Conservation (phyloP, 2,797 vertebrate genomes). For the Manis javanica region DNA sequence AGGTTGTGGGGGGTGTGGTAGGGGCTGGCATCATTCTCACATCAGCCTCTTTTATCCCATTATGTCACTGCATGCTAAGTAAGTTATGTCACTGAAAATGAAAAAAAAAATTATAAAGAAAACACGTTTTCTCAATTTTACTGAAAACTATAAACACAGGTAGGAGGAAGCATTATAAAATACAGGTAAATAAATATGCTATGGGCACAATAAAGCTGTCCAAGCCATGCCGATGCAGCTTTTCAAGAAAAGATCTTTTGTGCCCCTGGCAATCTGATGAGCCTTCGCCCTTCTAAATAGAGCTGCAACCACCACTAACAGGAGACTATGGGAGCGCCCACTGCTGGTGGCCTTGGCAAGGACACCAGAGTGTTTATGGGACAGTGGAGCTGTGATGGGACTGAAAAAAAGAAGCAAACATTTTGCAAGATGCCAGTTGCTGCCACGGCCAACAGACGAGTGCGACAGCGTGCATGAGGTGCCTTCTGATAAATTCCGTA, state of each 20-base stretch:
- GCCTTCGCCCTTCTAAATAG: not conserved
- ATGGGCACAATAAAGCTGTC: not conserved
- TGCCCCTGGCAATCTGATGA: not conserved
- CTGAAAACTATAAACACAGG: not conserved
- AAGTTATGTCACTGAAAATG: not conserved
- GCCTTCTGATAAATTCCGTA: no score
- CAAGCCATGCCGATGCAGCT: not conserved
- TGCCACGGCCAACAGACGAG: not conserved
- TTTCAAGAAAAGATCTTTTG: not conserved
- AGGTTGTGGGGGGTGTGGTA: fast-evolving
- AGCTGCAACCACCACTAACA: not conserved
- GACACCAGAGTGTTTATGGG: not conserved
- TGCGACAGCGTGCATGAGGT: fast-evolving
- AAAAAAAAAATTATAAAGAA: not conserved
- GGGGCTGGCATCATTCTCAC: fast-evolving
- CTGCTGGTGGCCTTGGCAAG: constrained; percentile 24
- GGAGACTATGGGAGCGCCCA: not conserved
- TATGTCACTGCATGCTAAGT: not conserved
- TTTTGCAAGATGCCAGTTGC: not conserved
- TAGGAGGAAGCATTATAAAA: not conserved
- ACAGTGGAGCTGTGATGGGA: not conserved
- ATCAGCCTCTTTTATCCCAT: not conserved
- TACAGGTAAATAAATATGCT: not conserved
- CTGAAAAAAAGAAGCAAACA: not conserved
- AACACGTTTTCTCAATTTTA: not conserved